A percentile compares a stretch with the other conserved stretches of the same genome.
Evolutionary conservation across 2,888 invertebrate species (phyloP).

Genomic region (Scaptodrosophila latifasciaeformis): DNA sequence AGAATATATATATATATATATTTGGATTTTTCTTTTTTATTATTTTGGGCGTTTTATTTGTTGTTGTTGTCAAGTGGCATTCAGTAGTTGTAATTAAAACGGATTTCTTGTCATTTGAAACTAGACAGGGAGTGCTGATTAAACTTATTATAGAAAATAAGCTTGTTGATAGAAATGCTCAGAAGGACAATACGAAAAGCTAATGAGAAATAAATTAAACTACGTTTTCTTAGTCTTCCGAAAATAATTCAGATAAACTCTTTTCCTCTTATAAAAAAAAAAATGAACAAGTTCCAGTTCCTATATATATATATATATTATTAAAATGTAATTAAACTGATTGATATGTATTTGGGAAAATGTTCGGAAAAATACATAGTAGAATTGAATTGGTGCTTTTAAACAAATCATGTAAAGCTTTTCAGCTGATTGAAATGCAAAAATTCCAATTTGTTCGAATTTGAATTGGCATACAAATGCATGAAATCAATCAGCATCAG

Average conservation of each 20-base stretch:
- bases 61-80: constrained; percentile 10
- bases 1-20: background rate
- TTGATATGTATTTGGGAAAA: too few species aligned
- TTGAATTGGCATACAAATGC: constrained; percentile 45
- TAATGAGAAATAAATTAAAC: background rate
- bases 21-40: background rate
- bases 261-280: background rate
- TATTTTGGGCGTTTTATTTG: background rate
- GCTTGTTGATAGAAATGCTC: background rate
- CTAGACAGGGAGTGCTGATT: background rate
- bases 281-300: background rate
- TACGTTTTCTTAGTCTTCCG: background rate
- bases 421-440: constrained; percentile 64
- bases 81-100: constrained; percentile 7
- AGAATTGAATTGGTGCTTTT: background rate
- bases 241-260: background rate
- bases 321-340: too few species aligned
- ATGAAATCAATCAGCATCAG: constrained; percentile 52
- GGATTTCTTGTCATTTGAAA: constrained; percentile 1
- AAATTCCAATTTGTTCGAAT: constrained; percentile 57
- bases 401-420: constrained; percentile 42
- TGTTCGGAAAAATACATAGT: too few species aligned
- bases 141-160: background rate
- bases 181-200: background rate
- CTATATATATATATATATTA: too few species aligned